Conservation (phyloP, 2,797 vertebrate genomes). For the Sciurus carolinensis region DNA sequence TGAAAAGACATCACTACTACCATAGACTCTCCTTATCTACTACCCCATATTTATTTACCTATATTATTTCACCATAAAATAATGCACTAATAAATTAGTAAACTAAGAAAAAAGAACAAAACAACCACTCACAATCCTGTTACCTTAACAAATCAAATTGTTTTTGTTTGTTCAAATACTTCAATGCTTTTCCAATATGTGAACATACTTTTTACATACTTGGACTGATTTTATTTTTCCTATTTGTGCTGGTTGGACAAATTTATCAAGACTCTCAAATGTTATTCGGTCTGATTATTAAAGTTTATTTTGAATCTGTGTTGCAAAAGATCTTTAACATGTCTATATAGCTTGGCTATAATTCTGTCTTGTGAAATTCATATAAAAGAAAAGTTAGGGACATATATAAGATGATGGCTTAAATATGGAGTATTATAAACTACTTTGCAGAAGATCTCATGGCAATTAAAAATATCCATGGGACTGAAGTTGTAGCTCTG, state of each 20-base stretch:
- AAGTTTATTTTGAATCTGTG: conserved; percentile 32
- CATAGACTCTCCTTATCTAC: neutral
- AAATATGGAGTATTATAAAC: neutral
- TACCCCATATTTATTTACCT: neutral
- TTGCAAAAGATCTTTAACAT: neutral
- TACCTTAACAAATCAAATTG: conserved; percentile 9
- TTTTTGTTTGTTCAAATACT: conserved; percentile 40
- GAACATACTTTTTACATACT: neutral
- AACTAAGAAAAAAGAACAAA: neutral
- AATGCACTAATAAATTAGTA: neutral
- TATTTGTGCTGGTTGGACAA: conserved; percentile 29
- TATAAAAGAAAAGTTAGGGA: conserved; percentile 31
- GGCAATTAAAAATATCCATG: neutral
- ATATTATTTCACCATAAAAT: neutral
- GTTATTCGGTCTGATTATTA: neutral
- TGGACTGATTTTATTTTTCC: neutral
- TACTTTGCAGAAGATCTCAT: conserved; percentile 12
- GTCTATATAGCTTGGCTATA: neutral
- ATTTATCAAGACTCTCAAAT: conserved; percentile 20
- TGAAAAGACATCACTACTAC: neutral
- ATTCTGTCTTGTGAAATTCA: conserved; percentile 53
- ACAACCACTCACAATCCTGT: neutral
- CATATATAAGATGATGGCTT: neutral
- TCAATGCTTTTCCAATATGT: neutral
- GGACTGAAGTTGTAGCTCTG: too few relatives aligned